Base-by-base conservation (phyloP, 2,113 vertebrate species). In the Pica pica region DNA sequence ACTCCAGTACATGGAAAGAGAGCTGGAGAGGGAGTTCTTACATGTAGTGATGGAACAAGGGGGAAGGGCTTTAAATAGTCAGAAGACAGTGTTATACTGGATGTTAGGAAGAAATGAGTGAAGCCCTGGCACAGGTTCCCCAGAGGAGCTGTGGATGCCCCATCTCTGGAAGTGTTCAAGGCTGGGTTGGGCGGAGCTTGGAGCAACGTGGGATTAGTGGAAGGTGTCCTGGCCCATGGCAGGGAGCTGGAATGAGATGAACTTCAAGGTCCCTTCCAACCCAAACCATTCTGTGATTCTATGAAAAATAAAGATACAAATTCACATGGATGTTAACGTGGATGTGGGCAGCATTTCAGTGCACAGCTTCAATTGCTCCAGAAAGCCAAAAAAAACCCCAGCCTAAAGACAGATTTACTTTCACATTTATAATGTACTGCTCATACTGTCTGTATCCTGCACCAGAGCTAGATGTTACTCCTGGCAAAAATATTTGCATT, bases 351-450 rank as follows among this genome's bases (percentile, higher is more conserved):
- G 33, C 8, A 33, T 21, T 42, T 19, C 5, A 42, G n/a, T 6
- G 42, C 20, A 4, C 4, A 17, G 13, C 17, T 44, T 33, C 3
- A 3, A 0, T 19, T 42, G 0, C 27, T 28, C 37, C 19, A 11
- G 52, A 59, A 42, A 35, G 17, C 2, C 4, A 22, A 21, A 27
- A n/a, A 9, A 3, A 11, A 1, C 1, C 5, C 0, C 15, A 19
- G 16, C 5, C 13, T 35, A 9, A 47, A 35, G 24, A 30, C 21
- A 41, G 30, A 13, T 39, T 42, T 42, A 12, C 39, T 50, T 37
- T 60, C 17, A 7, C 8, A 0, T 8, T 39, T 39, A 12, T 16
- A 18, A 14, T 1, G 5, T 21, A 3, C 6, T 27, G 0, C 3
- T 56, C 3, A 1, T 23, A 2, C 3, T 3, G 8, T 16, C 0